Conservation (phyloP, 2,113 vertebrate species). For the Drymodes brunneopygia region DNA sequence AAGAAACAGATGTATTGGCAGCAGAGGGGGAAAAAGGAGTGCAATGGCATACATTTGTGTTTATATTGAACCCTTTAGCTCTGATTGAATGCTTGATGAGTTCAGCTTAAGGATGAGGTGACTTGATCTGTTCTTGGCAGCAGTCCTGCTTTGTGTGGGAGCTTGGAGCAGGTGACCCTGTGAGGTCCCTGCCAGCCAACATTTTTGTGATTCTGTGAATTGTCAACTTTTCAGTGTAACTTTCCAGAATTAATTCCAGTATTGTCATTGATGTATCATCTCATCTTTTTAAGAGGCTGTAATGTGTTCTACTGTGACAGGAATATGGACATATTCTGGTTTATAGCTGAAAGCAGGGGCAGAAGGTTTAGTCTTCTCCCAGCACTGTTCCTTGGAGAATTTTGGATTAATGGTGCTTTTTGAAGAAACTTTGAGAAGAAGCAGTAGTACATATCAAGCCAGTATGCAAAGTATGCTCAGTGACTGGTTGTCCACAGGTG, state of each 20-base stretch:
- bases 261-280: neutral
- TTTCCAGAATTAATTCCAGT: neutral
- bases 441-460: neutral
- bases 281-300: neutral
- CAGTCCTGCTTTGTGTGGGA: neutral
- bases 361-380: neutral
- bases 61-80: neutral
- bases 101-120: neutral
- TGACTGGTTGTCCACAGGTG: neutral
- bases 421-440: neutral
- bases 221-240: neutral
- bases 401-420: neutral
- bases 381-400: neutral
- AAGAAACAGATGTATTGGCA: neutral
- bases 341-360: neutral
- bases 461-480: neutral
- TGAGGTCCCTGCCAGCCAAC: neutral
- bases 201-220: neutral
- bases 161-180: neutral
- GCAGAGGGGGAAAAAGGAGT: neutral
- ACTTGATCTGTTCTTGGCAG: neutral
- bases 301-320: fast-evolving
- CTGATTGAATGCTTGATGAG: neutral
- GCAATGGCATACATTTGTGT: neutral
- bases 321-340: neutral